Percentiles rank a stretch among this genome's conserved stretches.
Evolutionary conservation across 1,140 invertebrate species (phyloP).

Genomic region (Drosophila baimaii): DNA sequence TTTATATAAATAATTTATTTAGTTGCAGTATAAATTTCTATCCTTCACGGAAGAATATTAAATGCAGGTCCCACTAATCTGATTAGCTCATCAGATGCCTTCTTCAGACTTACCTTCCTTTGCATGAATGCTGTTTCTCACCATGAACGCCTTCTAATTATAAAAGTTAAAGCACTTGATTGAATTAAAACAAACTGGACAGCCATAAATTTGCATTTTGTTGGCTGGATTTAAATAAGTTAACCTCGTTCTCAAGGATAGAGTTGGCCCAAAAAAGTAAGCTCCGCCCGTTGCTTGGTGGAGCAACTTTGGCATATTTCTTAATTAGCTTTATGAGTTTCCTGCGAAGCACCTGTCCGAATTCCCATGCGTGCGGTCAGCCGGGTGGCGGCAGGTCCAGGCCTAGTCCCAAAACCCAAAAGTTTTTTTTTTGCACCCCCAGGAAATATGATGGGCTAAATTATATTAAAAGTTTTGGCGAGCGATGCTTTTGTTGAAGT

Average conservation of each 20-base stretch:
- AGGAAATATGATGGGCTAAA: slow-evolving; percentile 75
- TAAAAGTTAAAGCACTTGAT: slow-evolving; percentile 30
- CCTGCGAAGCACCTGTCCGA: slow-evolving; percentile 57
- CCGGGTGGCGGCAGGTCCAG: slow-evolving; percentile 36
- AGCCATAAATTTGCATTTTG: slow-evolving; percentile 48
- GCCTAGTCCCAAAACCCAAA: slow-evolving; percentile 36
- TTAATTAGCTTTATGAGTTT: slow-evolving; percentile 83
- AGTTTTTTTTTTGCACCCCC: slow-evolving; percentile 22
- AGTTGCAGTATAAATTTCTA: too few species aligned
- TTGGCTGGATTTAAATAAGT: slow-evolving; percentile 71
- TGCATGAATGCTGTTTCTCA: not conserved
- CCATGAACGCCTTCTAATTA: not conserved
- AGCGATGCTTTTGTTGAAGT: slow-evolving; percentile 68
- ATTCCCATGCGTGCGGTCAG: slow-evolving; percentile 77
- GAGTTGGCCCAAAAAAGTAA: slow-evolving; percentile 21
- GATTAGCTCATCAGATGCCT: slow-evolving; percentile 4
- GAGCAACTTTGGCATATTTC: slow-evolving; percentile 73
- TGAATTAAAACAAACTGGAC: slow-evolving; percentile 27
- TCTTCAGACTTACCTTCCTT: not conserved
- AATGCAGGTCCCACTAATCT: not conserved
- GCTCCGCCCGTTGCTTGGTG: not conserved
- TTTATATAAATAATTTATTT: too few species aligned
- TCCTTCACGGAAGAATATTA: not conserved
- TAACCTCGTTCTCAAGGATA: slow-evolving; percentile 31
- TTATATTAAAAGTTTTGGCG: slow-evolving; percentile 72